Percentiles rank a stretch among this genome's conserved stretches.
Conservation (phyloP, 2,797 vertebrate species). For the Enteromius argenteus region DNA sequence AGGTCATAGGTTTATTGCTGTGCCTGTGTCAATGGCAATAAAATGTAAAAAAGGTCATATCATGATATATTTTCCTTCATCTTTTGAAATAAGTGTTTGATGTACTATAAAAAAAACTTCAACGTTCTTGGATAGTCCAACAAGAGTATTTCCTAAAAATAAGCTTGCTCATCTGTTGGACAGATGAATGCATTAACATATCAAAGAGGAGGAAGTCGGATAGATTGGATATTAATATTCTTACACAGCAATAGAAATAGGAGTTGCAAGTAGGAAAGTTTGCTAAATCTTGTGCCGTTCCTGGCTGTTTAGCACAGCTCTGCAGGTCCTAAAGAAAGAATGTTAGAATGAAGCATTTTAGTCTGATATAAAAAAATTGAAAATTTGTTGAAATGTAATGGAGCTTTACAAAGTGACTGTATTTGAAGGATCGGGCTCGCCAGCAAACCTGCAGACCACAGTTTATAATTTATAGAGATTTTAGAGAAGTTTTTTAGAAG, state of each 20-base stretch:
- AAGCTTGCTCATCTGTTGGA: not conserved
- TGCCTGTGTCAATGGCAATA: conserved; percentile 2
- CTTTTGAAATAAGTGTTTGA: conserved; percentile 9
- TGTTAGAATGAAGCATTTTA: not conserved
- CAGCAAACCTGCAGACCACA: not conserved
- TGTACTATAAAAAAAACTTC: not conserved
- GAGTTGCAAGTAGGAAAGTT: not conserved
- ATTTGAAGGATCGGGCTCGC: not conserved
- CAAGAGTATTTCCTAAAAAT: not conserved
- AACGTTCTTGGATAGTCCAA: not conserved
- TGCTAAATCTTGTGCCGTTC: not conserved
- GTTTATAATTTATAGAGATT: not conserved
- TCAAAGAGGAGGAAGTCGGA: not conserved
- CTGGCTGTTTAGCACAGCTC: not conserved
- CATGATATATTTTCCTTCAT: not conserved
- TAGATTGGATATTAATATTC: not conserved
- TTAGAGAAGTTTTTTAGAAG: not conserved
- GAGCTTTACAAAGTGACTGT: not conserved
- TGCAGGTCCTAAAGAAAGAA: not conserved
- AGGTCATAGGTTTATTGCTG: not conserved
- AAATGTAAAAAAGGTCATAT: not conserved
- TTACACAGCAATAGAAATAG: not conserved
- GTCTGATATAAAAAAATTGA: not conserved
- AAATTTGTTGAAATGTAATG: not conserved
- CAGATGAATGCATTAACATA: not conserved